These are phyloP conservation scores for Polia nebulosa DNA, from an alignment of 2,888 invertebrate species.

Conservation along the genomic window DNA sequence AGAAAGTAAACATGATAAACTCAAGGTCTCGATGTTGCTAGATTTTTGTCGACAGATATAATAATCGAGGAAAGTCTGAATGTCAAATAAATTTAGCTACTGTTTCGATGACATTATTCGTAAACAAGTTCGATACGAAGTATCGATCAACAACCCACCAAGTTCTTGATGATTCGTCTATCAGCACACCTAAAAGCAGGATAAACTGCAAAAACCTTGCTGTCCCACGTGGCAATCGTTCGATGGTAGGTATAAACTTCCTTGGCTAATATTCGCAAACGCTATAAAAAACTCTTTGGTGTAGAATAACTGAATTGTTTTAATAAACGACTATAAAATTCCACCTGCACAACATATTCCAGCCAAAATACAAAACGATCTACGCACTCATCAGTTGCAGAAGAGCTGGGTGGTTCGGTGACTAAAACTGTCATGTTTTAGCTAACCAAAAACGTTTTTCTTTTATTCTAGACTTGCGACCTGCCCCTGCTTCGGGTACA, in stretches of 20 bases:
- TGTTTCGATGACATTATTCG: too few species aligned
- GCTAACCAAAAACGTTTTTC: not conserved
- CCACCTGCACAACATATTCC: too few species aligned
- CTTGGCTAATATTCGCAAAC: not conserved
- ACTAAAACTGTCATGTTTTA: not conserved
- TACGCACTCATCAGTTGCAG: not conserved
- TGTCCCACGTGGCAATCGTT: not conserved
- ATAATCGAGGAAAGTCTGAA: not conserved
- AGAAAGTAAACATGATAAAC: slow-evolving; percentile 17
- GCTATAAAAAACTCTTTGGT: too few species aligned
- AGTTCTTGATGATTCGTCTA: not conserved
- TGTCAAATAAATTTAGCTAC: not conserved
- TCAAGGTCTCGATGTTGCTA: slow-evolving; percentile 5
- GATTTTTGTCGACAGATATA: slow-evolving; percentile 29
- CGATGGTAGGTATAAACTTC: not conserved
- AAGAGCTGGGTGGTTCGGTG: not conserved
- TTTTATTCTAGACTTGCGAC: too few species aligned
- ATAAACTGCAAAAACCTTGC: not conserved
- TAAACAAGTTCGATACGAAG: not conserved
- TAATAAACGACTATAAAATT: not conserved
- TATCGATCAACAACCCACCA: not conserved
- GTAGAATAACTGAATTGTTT: not conserved
- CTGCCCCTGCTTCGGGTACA: too few species aligned
- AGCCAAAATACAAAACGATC: not conserved
- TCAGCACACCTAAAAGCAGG: not conserved